phyloP scores from a whole-genome alignment of 2,797 vertebrate species.

The Nannoperca obscura region DNA sequence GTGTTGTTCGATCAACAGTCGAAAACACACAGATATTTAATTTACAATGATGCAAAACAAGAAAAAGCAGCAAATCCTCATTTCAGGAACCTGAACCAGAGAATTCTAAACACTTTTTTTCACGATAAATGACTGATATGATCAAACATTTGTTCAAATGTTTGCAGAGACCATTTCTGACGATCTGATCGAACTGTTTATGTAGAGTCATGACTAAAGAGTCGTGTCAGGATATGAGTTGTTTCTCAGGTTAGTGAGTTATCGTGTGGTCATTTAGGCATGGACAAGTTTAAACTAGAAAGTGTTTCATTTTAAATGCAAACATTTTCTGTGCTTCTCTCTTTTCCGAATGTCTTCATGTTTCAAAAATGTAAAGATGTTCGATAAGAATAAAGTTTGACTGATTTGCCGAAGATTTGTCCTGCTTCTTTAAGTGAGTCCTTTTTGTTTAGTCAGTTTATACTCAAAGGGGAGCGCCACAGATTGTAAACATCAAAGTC shows the following conservation, averaged over 20 bases:
- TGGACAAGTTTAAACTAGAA: not conserved
- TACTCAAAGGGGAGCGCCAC: no score
- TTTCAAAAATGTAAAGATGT: not conserved
- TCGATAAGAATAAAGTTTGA: not conserved
- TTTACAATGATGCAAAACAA: not conserved
- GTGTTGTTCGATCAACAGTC: not conserved
- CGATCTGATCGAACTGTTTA: not conserved
- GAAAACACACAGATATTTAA: not conserved
- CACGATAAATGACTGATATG: not conserved
- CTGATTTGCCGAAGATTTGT: not conserved
- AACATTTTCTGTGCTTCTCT: not conserved
- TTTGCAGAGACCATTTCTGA: not conserved
- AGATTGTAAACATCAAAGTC: not conserved
- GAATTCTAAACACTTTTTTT: not conserved
- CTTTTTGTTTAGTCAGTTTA: not conserved
- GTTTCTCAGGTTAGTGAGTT: not conserved
- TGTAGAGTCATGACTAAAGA: not conserved
- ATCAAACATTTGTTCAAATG: not conserved
- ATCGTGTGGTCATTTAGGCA: not conserved
- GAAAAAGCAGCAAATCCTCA: no score
- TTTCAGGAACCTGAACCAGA: not conserved
- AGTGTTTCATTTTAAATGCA: not conserved
- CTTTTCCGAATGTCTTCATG: not conserved
- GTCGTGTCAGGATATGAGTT: not conserved
- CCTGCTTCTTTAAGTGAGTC: not conserved